Evolutionary conservation across 2,113 vertebrate genomes (phyloP), one percentile per base, ranked within the genome.

Genomic region (Dendropsophus ebraccatus): DNA sequence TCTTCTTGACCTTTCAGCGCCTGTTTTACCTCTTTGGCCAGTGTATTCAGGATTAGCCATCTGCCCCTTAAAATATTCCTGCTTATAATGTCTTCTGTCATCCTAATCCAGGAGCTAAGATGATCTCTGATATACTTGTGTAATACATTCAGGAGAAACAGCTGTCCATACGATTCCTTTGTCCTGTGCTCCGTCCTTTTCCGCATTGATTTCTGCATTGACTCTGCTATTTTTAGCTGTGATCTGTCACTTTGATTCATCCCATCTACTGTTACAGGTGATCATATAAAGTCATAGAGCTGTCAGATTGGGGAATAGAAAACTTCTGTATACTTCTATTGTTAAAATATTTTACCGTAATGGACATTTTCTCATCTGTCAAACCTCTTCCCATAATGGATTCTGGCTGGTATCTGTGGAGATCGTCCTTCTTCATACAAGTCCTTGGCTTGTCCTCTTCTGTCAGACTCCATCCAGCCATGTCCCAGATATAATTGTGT

Each of bases 31-130:
- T n/a, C 78, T 58, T 35, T 80, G 35, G 16, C 19, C 41, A 76
- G 25, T 54, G 74, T 50, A 16, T 2, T 52, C 25, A 30, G 74
- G 78, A 81, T 81, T 81, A 81, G 56, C 56, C 78, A 65, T 65
- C 78, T 81, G 78, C n/a, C 35, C 54, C 23, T 19, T 25, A 7
- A 21, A 35, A 16, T 58, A 41, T 58, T 60, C 52, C 23, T 25
- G 16, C 12, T 80, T 80, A 32, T 17, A 45, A 41, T 60, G 21
- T 7, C 49, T 23, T 8, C 14, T 79, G 30, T 60, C 60, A 32
- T n/a, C 32, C 5, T 80, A 60, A 65, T 65, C 78, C 78, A 19
- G 9, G 14, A 47, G 10, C 23, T 47, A 62, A 65, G 56, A 62
- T 47, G 14, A 62, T 80, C 77, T 25, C 23, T 80, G 25, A 8